Evolutionary conservation across 2,888 invertebrate species (phyloP), one percentile per base, ranked within the genome.

Genomic region (Sclerodermus sp.): DNA sequence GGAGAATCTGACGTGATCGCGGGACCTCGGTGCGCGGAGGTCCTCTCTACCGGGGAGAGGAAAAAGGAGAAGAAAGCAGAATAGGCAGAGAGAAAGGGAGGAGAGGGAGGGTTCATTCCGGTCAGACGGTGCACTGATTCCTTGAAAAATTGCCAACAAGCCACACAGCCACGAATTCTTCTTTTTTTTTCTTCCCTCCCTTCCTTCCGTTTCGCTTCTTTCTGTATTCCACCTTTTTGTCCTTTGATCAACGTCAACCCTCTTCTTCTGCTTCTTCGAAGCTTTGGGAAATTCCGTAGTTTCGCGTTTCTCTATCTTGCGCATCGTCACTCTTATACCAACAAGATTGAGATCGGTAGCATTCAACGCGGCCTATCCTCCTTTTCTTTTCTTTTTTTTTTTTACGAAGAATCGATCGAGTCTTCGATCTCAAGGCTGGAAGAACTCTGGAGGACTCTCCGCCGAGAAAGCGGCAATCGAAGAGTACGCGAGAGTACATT

Each of bases 61-160:
- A 30, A 36, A 42, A 16, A 45, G 39, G 47, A 42, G 31, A 37
- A 49, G 42, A 14, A 40, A 42, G 42, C 47, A 32, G 46, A 23
- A 3, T 30, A 46, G 40, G 39, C 23, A 18, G 43, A 40, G 34
- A 43, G 42, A 34, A 43, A 42, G 31, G 47, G 34, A 47, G 31
- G 29, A 36, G 32, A 40, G 41, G 16, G 46, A 51, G 47, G 59
- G 62, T 68, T 64, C 70, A 63, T 69, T 71, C 71, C 66, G 70
- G 68, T 68, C 67, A 65, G 69, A 69, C 62, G 61, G 58, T 57
- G 60, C 64, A 62, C 63, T 72, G 71, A 72, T 72, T 72, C 72
- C 61, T 68, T 72, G 71, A 72, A 68, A 71, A 71, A 68, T 70
- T 70, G 71, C 72, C 71, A 72, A 70, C 67, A 66, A 67, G 55